Conservation (phyloP, 2,888 invertebrate species). For the Aphidius colemani region DNA sequence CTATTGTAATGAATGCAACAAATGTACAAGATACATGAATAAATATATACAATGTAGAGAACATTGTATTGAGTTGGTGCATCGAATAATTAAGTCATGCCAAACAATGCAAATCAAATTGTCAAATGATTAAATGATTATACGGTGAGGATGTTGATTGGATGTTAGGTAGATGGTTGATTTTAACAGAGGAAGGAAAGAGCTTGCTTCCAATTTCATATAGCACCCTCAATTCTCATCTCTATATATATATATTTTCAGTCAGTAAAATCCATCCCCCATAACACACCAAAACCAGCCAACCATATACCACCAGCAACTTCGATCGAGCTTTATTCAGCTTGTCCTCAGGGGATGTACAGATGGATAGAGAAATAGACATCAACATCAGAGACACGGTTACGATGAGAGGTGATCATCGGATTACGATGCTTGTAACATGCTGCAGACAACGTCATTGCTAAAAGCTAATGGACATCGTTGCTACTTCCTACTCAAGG, state of each 20-base stretch:
- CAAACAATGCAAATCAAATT: constrained; percentile 29
- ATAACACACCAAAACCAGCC: too few species aligned
- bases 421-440: constrained; percentile 17
- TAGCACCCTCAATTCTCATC: too few species aligned
- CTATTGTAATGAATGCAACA: too few species aligned
- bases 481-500: too few species aligned
- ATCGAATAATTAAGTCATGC: constrained; percentile 20
- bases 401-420: constrained; percentile 12
- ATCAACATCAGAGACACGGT: constrained; percentile 6
- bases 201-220: too few species aligned
- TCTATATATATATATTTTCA: too few species aligned
- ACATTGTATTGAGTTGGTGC: neutral
- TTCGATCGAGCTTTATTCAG: neutral
- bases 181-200: too few species aligned
- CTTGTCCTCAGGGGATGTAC: neutral
- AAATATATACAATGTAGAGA: too few species aligned
- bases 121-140: constrained; percentile 19
- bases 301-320: too few species aligned
- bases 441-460: constrained; percentile 35
- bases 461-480: constrained; percentile 47
- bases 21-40: neutral
- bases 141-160: neutral
- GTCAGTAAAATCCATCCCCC: too few species aligned
- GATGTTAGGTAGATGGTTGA: too few species aligned
- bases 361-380: constrained; percentile 6